Evolutionary conservation across 2,797 vertebrate genomes (phyloP), one percentile per base, ranked within the genome.

Genomic region (Centropyge bicolor): DNA sequence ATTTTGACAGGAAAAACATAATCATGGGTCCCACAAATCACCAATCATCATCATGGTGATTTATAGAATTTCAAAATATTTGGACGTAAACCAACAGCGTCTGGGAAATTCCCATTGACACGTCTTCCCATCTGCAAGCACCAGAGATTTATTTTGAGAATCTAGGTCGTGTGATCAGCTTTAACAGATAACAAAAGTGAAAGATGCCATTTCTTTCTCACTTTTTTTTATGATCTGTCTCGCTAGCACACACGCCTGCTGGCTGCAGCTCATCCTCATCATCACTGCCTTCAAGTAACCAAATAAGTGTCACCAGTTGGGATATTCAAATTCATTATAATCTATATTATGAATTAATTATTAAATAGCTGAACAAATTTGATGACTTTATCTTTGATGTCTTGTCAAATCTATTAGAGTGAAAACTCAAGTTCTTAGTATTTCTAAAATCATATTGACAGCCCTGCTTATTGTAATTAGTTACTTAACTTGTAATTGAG

Each of bases 361-460:
- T 71, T 2, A 61, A 49, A 24, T 36, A 48, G 38, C 2, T 19
- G 4, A 43, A 69, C 12, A n/a, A 22, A 8, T 48, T 59, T 48
- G 13, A 8, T n/a, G 12, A n/a, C 7, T 48, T 64, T 48, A 31
- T 45, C 11, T 57, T 59, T n/a, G 9, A 38, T n/a, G 20, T 40
- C n/a, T 45, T 27, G 16, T 31, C 22, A 11, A 31, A 19, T 46
- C 16, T 27, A 11, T 6, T 35, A 11, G 45, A 9, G 3, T 31
- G 4, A 14, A 7, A 7, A 45, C 1, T 20, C 13, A 6, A 35
- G 9, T 22, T 36, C 27, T 45, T 16, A 19, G 48, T 19, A 19
- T 72, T 68, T 67, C 35, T 54, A 45, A 49, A 60, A 36, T 60
- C 46, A 38, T 40, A 31, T 27, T 54, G 36, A 19, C 17, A 51